Conservation (phyloP, 2,797 vertebrate genomes). For the Chaenodraco wilsoni region DNA sequence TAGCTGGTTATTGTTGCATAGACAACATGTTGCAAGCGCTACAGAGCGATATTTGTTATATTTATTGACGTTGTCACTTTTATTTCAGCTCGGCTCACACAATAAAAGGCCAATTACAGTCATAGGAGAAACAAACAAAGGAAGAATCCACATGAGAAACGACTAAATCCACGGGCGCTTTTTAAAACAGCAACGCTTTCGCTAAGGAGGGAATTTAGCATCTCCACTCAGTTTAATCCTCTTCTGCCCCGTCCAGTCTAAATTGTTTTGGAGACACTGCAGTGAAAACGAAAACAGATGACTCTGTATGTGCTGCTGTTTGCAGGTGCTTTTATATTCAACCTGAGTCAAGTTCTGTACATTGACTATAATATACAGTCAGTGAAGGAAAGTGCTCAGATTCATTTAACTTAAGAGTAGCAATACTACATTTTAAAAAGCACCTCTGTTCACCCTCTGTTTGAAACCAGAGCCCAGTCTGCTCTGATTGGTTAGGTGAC, state of each 20-base stretch:
- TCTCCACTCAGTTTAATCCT: conserved; percentile 21
- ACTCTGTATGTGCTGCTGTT: not conserved
- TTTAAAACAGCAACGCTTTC: conserved; percentile 13
- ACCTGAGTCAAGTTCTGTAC: not conserved
- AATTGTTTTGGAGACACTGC: not conserved
- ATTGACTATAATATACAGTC: too few relatives aligned
- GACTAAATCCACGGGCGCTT: conserved; percentile 18
- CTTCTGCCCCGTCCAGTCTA: not conserved
- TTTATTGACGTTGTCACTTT: conserved; percentile 13
- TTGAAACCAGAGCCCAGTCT: too few relatives aligned
- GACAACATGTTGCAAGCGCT: too few relatives aligned
- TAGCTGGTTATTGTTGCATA: too few relatives aligned
- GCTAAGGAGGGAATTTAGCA: conserved; percentile 1
- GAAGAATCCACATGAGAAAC: conserved; percentile 29
- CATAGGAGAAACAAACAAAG: conserved; percentile 34
- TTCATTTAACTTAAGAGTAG: too few relatives aligned
- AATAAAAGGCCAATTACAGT: conserved; percentile 62
- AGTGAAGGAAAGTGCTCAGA: too few relatives aligned
- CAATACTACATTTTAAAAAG: too few relatives aligned
- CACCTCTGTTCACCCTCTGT: too few relatives aligned
- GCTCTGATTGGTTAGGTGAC: too few relatives aligned
- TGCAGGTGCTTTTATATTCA: not conserved
- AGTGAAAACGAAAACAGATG: not conserved
- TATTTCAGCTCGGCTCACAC: conserved; percentile 36
- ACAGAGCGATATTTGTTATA: not conserved